Percentiles rank a stretch among this genome's conserved stretches.
Conservation (phyloP, 2,113 vertebrate species). For the Falco punctatus region DNA sequence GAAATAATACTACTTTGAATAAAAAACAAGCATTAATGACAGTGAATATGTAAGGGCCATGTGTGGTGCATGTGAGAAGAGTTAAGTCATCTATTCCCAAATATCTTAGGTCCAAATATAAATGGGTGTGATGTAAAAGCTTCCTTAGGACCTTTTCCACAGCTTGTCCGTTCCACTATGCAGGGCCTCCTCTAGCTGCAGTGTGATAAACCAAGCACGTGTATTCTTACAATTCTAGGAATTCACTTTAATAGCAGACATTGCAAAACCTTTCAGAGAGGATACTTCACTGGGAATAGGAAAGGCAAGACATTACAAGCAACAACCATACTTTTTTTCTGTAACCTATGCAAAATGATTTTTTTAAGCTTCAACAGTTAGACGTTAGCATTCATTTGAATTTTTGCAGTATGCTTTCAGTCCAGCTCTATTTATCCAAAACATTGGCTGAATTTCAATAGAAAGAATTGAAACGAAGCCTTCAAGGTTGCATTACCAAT, state of each 20-base stretch:
- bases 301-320: background rate
- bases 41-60: background rate
- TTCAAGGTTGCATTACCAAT: accelerated
- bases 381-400: background rate
- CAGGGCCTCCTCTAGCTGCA: background rate
- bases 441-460: background rate
- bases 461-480: background rate
- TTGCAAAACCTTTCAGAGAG: background rate
- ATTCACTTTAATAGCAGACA: background rate
- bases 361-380: background rate
- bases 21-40: background rate
- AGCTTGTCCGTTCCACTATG: background rate
- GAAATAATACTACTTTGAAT: background rate
- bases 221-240: background rate
- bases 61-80: background rate
- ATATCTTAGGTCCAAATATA: background rate
- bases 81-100: background rate
- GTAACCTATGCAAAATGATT: background rate
- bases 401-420: background rate
- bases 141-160: background rate
- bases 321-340: background rate
- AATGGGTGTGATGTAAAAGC: background rate
- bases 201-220: background rate
- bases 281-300: background rate
- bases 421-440: background rate